Evolutionary conservation across 2,888 invertebrate species (phyloP), one percentile per base, ranked within the genome.

Genomic region (Brachyopa scutellaris): DNA sequence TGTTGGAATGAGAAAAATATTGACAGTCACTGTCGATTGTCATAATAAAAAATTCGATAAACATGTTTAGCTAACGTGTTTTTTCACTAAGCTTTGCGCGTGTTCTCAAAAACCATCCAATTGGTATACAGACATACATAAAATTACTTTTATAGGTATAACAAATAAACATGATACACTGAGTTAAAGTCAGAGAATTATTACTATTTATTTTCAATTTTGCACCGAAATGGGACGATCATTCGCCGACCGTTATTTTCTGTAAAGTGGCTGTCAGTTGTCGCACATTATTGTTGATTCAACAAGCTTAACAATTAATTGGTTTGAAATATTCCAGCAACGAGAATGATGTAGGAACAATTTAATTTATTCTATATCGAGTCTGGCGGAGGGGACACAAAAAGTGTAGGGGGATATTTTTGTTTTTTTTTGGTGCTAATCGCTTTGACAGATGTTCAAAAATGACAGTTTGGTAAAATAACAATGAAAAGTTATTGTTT

Each of bases 171-270:
- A 33, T 9, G 19, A 6, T 33, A 51, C 6, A 21, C 36, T 55
- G 55, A 21, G 36, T 5, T 55, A 21, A 36, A 36, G 36, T 36
- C 21, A 36, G 36, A 13, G 4, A 29, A 45, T 13, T 13, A 26
- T 47, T 21, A 13, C 9, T 49, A 49, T 13, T 49, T 49, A 29
- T 49, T 49, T 49, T 23, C 15, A 51, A n/a, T 15, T 31, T 29
- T 31, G 51, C n/a, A 47, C 9, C n/a, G 31, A 31, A 51, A 51
- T 31, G 31, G 31, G 29, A n/a, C 29, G 29, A 31, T 29, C 9
- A 31, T 31, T 9, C 29, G 23, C 11, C 13, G 42, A 4, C 15
- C 21, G 11, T 7, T 21, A 21, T 45, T 45, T n/a, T n/a, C 11
- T 45, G 45, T 21, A 49, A 17, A 15, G 49, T 17, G 7, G 6